Evolutionary conservation across 1,140 invertebrate genomes (phyloP).

Genomic region (Drosophila seguyi): DNA sequence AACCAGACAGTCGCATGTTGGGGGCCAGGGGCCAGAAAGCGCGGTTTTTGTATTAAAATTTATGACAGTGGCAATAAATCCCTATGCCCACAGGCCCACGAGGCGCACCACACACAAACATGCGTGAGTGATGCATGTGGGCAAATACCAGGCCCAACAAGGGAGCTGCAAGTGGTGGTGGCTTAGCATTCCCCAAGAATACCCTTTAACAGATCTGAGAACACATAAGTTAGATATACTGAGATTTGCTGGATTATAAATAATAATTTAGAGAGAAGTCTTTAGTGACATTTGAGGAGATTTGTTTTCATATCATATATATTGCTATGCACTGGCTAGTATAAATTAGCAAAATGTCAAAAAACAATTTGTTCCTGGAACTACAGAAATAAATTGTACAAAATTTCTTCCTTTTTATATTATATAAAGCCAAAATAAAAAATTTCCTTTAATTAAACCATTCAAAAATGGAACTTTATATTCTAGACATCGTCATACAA

Average conservation of each 20-base stretch:
- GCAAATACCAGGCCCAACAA: constrained; percentile 31
- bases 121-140: constrained; percentile 44
- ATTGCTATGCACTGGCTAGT: too few relatives aligned
- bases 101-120: constrained; percentile 13
- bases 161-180: neutral
- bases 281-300: neutral
- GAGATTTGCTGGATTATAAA: neutral
- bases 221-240: neutral
- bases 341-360: too few relatives aligned
- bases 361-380: too few relatives aligned
- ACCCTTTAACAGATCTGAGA: neutral
- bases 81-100: constrained; percentile 27
- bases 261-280: neutral
- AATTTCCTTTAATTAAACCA: too few relatives aligned
- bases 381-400: too few relatives aligned
- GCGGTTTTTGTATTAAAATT: constrained; percentile 67
- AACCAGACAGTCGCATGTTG: constrained; percentile 2
- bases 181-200: constrained; percentile 11
- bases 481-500: too few relatives aligned
- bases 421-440: too few relatives aligned
- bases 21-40: constrained; percentile 24
- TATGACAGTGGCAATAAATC: constrained; percentile 70
- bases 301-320: neutral
- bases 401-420: too few relatives aligned
- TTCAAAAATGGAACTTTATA: too few relatives aligned